These are phyloP conservation scores for Cataglyphis altisquamis DNA, from an alignment of 2,888 invertebrate genomes.

Conservation along the genomic window DNA sequence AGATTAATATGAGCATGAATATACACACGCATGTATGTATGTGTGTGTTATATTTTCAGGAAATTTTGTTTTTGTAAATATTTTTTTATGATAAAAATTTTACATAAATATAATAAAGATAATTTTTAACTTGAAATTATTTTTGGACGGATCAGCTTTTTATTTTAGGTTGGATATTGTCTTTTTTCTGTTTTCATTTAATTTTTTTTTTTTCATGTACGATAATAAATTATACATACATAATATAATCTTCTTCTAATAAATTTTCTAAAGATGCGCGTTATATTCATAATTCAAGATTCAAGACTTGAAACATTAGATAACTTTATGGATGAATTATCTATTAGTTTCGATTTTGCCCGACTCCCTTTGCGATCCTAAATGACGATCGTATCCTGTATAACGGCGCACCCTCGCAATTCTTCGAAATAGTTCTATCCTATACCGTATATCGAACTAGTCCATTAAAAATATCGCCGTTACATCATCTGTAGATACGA, in stretches of 20 bases:
- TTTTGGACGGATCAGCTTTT: background rate
- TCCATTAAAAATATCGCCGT: conserved; percentile 63
- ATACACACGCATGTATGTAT: background rate
- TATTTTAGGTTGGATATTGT: background rate
- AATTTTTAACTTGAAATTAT: background rate
- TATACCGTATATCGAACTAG: conserved; percentile 53
- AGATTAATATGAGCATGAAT: background rate
- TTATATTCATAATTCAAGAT: background rate
- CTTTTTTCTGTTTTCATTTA: background rate
- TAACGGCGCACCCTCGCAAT: conserved; percentile 67
- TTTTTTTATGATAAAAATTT: background rate
- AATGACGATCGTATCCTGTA: conserved; percentile 62
- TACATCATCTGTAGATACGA: conserved; percentile 62
- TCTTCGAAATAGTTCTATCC: conserved; percentile 64
- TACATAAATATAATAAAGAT: background rate
- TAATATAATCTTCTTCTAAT: background rate
- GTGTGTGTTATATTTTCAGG: background rate
- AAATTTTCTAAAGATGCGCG: background rate
- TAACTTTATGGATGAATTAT: background rate
- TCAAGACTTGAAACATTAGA: background rate
- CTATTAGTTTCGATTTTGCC: conserved; percentile 42
- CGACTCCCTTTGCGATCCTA: conserved; percentile 61
- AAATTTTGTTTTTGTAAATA: background rate
- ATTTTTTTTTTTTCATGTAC: no score
- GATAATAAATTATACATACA: no score